These are phyloP conservation scores for Phylloscopus collybita DNA, from an alignment of 2,797 vertebrate genomes.

Conservation along the genomic window DNA sequence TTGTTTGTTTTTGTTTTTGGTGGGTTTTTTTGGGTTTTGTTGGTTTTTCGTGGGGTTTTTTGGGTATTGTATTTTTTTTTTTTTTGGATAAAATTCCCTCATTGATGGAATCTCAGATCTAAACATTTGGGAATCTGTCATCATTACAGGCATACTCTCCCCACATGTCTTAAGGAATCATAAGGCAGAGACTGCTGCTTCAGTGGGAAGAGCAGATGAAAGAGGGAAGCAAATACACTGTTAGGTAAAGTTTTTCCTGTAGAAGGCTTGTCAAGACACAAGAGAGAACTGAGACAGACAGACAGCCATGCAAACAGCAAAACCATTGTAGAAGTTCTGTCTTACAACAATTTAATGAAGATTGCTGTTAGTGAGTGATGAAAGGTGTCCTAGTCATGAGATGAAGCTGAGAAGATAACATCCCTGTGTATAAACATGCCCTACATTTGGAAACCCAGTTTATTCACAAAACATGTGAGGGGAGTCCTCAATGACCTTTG, in stretches of 20 bases:
- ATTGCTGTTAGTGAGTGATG: not conserved
- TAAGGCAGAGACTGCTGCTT: not conserved
- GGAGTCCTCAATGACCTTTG: not conserved
- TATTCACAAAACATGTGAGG: not conserved
- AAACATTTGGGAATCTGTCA: not conserved
- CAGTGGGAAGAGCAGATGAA: not conserved
- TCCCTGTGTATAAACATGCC: not conserved
- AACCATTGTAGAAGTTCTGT: not conserved
- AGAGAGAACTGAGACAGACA: not conserved
- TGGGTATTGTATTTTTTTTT: too few relatives aligned
- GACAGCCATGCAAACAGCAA: not conserved
- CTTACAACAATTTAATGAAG: not conserved
- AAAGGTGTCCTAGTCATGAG: not conserved
- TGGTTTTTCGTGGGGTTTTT: too few relatives aligned
- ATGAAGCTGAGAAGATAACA: not conserved
- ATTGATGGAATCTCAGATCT: not conserved
- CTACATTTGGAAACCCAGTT: not conserved
- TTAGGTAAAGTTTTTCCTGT: not conserved
- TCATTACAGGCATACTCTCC: not conserved
- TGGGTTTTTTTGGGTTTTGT: too few relatives aligned
- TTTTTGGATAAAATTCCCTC: not conserved
- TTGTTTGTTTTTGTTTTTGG: too few relatives aligned
- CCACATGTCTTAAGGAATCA: not conserved
- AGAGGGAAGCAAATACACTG: not conserved
- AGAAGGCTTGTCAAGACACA: not conserved